Evolutionary conservation across 1,140 invertebrate species (phyloP).

Genomic region (Ostrea denselamellosa): DNA sequence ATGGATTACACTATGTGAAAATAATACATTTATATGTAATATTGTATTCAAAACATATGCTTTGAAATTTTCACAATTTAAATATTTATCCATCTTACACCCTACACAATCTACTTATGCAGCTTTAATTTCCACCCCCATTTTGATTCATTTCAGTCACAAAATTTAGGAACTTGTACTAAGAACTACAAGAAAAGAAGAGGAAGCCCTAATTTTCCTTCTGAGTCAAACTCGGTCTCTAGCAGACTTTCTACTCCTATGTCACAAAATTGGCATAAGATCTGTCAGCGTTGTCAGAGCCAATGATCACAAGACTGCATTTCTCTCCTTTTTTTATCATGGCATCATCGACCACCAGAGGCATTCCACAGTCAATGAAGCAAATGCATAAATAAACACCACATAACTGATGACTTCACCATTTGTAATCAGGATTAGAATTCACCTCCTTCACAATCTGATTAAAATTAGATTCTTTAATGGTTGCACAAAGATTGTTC

Average conservation of each 20-base stretch:
- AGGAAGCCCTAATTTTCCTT: background rate
- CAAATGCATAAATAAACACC: background rate
- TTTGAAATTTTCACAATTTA: no score
- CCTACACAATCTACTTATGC: no score
- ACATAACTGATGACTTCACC: background rate
- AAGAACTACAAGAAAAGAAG: background rate
- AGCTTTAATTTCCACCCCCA: no score
- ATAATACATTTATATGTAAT: no score
- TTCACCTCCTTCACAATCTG: background rate
- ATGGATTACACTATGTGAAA: no score
- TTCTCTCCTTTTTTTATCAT: background rate
- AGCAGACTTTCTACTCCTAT: background rate
- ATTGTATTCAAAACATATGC: no score
- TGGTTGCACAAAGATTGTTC: no score
- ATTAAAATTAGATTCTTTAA: background rate
- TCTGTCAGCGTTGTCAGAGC: background rate
- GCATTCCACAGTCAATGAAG: conserved; percentile 8
- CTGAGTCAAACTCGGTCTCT: background rate
- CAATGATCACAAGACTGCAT: background rate
- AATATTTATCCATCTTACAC: no score
- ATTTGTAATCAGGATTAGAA: background rate
- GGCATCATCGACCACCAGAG: conserved; percentile 11
- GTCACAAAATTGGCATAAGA: background rate
- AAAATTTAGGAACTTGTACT: background rate
- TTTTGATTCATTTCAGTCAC: no score